Percentiles rank a stretch among this genome's conserved stretches.
These are phyloP conservation scores for Lerista edwardsae DNA, from an alignment of 2,797 vertebrate species.

Conservation along the genomic window DNA sequence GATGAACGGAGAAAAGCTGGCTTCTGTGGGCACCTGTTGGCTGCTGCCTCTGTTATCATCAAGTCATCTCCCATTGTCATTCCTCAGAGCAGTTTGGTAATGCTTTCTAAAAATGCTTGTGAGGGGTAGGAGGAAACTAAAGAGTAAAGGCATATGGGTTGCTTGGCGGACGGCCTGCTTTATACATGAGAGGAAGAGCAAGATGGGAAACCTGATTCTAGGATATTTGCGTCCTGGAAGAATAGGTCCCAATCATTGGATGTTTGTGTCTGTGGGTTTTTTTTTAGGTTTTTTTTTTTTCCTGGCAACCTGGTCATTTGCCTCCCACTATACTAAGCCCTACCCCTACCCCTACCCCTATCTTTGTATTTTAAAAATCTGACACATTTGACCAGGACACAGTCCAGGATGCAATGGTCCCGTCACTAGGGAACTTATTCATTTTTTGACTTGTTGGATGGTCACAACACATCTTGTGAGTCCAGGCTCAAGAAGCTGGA, in stretches of 20 bases:
- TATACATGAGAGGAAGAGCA: not conserved
- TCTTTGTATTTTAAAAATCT: too few relatives aligned
- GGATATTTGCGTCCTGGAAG: too few relatives aligned
- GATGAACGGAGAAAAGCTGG: not conserved
- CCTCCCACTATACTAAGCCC: too few relatives aligned
- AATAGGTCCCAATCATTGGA: too few relatives aligned
- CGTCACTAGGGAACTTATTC: too few relatives aligned
- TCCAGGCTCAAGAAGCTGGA: not conserved
- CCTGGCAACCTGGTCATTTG: too few relatives aligned
- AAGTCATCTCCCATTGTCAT: not conserved
- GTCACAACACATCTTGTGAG: not conserved
- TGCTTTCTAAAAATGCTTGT: not conserved
- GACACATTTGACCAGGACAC: too few relatives aligned
- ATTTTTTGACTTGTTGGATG: not conserved
- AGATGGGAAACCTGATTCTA: not conserved
- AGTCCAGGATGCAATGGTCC: too few relatives aligned
- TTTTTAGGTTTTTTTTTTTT: too few relatives aligned
- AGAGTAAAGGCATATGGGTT: not conserved
- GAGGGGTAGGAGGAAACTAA: not conserved
- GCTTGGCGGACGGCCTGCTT: not conserved
- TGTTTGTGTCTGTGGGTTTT: too few relatives aligned
- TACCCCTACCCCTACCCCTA: too few relatives aligned
- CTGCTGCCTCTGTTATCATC: not conserved
- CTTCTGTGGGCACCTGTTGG: not conserved
- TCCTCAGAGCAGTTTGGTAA: not conserved